These are phyloP conservation scores for Nipponacmea schrenckii DNA, from an alignment of 2,888 invertebrate species.

Conservation along the genomic window DNA sequence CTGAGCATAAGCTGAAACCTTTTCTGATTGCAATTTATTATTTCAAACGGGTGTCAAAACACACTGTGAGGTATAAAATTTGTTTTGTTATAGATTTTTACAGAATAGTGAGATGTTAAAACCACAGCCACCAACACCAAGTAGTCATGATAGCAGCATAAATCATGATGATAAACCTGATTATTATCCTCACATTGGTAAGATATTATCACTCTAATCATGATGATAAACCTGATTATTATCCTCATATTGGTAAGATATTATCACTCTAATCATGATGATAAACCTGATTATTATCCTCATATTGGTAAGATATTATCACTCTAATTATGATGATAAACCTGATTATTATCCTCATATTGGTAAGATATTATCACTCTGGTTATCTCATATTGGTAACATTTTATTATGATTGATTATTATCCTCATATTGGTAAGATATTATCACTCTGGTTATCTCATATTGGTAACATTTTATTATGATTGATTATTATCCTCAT, in stretches of 20 bases:
- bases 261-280: conserved; percentile 72
- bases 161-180: conserved; percentile 75
- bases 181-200: conserved; percentile 81
- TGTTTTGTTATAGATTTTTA: conserved; percentile 34
- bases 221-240: conserved; percentile 78
- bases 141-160: conserved; percentile 70
- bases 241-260: conserved; percentile 77
- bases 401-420: conserved; percentile 29
- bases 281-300: conserved; percentile 82
- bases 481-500: conserved; percentile 83
- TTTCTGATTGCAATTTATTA: too few relatives aligned
- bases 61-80: not conserved
- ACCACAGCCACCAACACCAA: conserved; percentile 81
- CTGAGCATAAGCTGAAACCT: too few relatives aligned
- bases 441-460: conserved; percentile 35
- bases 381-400: conserved; percentile 42
- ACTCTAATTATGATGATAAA: conserved; percentile 74
- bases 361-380: conserved; percentile 43
- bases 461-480: conserved; percentile 70
- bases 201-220: conserved; percentile 30
- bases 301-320: conserved; percentile 73
- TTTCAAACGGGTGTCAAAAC: too few relatives aligned
- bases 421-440: not conserved
- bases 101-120: conserved; percentile 84
- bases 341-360: conserved; percentile 85